Conservation (phyloP, 2,797 vertebrate genomes). For the Perodicticus potto region DNA sequence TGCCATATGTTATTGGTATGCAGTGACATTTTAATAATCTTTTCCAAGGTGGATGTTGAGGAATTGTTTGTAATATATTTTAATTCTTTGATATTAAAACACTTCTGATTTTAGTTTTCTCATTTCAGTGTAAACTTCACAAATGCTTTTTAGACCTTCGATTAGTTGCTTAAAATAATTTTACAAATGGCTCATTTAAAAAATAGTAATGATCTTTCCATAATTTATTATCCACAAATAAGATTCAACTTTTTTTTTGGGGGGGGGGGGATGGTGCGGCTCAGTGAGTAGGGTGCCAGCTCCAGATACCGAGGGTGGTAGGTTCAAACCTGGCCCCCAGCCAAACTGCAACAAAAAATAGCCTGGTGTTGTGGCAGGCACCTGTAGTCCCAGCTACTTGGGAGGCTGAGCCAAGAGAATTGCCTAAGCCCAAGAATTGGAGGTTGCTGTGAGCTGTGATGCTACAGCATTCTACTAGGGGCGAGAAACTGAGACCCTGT, state of each 20-base stretch:
- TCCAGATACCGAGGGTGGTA: too few species aligned
- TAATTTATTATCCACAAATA: slow-evolving; percentile 56
- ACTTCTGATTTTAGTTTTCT: slow-evolving; percentile 49
- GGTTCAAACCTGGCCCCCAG: too few species aligned
- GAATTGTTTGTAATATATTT: slow-evolving; percentile 31
- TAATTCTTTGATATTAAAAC: slow-evolving; percentile 51
- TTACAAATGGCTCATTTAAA: not conserved
- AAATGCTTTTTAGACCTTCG: slow-evolving; percentile 36
- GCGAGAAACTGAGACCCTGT: too few species aligned
- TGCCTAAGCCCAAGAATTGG: too few species aligned
- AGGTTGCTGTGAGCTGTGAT: too few species aligned
- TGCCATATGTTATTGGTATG: not conserved
- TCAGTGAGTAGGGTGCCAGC: too few species aligned
- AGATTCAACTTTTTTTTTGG: slow-evolving; percentile 5
- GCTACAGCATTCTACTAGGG: too few species aligned
- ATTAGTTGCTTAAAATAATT: slow-evolving; percentile 67
- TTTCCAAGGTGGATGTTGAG: slow-evolving; percentile 56
- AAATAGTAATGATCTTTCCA: slow-evolving; percentile 57
- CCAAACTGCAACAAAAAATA: too few species aligned
- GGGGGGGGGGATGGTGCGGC: too few species aligned
- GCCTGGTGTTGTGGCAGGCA: too few species aligned
- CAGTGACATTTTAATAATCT: slow-evolving; percentile 38
- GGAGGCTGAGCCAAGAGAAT: too few species aligned
- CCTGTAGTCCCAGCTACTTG: too few species aligned
- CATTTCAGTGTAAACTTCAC: not conserved